phyloP scores from a whole-genome alignment of 2,113 vertebrate genomes.

The Equus przewalskii region DNA sequence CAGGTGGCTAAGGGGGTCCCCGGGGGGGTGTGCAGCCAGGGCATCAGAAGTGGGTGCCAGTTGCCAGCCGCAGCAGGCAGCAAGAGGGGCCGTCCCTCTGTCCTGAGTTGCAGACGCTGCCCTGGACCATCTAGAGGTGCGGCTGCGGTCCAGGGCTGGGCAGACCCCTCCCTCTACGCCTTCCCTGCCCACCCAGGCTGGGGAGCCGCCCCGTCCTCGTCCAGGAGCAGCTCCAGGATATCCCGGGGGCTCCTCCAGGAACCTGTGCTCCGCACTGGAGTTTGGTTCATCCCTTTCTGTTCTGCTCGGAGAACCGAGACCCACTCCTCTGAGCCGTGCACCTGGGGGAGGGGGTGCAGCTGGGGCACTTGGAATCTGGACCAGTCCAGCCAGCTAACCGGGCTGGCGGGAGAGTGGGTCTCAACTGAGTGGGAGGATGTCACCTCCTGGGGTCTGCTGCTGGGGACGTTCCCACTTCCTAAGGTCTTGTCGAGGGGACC shows the following conservation, averaged over 20 bases:
- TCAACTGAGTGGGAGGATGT: neutral
- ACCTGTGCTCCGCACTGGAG: fast-evolving
- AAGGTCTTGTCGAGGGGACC: neutral
- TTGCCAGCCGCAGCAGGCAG: conserved; percentile 56
- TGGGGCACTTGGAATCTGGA: neutral
- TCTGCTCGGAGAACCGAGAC: neutral
- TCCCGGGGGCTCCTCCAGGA: conserved; percentile 61
- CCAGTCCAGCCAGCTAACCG: neutral
- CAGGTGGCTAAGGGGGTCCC: conserved; percentile 70
- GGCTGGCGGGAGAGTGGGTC: neutral
- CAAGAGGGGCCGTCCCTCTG: conserved; percentile 85
- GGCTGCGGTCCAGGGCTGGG: conserved; percentile 13
- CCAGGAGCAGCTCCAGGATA: conserved; percentile 81
- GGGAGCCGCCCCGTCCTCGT: conserved; percentile 86
- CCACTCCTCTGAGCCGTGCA: fast-evolving
- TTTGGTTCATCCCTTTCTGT: neutral
- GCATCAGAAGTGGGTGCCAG: conserved; percentile 71
- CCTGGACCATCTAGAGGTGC: neutral
- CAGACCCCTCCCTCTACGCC: conserved; percentile 87
- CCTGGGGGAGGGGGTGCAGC: neutral
- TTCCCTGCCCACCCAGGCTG: conserved; percentile 79
- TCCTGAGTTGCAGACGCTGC: too few species aligned
- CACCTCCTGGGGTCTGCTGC: neutral
- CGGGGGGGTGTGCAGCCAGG: conserved; percentile 80
- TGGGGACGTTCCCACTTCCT: neutral